Evolutionary conservation across 2,113 vertebrate genomes (phyloP), one percentile per base, ranked within the genome.

Genomic region (Craseonycteris thonglongyai): DNA sequence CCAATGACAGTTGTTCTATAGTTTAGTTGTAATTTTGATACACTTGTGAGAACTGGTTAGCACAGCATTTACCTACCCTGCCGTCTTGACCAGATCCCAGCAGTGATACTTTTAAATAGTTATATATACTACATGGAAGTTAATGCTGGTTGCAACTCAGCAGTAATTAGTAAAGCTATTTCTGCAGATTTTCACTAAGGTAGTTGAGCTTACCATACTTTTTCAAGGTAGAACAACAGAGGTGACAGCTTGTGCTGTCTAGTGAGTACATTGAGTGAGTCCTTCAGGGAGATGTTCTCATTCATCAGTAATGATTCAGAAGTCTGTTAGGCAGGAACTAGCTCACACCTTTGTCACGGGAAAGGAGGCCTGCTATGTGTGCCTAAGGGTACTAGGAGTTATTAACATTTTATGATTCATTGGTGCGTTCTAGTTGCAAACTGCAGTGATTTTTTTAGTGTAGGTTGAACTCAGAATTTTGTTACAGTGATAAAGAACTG

Each of bases 391-490:
- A 42, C 42, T 19, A 19, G 42, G n/a, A 91, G 45, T 90, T 87
- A 87, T 65, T 94, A 83, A 79, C 88, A 56, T 91, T 96, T 95
- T 93, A 81, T 97, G 51, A 93, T 93, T 94, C 74, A 22, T 61
- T 89, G 74, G 79, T 93, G 61, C 74, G 91, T 96, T 94, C 87
- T 59, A 74, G 68, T 74, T 69, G 69, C 49, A 94, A 96, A 91
- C 69, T 58, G 26, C 51, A 59, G 83, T 75, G 63, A 59, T 93
- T 79, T 92, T 72, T 51, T 66, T 47, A 75, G 83, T 91, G 19
- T 56, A 72, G 18, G 26, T 79, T 93, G 90, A 95, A 49, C 69
- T 95, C 83, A 49, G 83, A 95, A 90, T 71, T 96, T 26, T 90
- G 79, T 94, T 75, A 45, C 3, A 74, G 82, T 49, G 59, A 96